Conservation (phyloP, 2,113 vertebrate genomes). For the Gorsachius goisagi region DNA sequence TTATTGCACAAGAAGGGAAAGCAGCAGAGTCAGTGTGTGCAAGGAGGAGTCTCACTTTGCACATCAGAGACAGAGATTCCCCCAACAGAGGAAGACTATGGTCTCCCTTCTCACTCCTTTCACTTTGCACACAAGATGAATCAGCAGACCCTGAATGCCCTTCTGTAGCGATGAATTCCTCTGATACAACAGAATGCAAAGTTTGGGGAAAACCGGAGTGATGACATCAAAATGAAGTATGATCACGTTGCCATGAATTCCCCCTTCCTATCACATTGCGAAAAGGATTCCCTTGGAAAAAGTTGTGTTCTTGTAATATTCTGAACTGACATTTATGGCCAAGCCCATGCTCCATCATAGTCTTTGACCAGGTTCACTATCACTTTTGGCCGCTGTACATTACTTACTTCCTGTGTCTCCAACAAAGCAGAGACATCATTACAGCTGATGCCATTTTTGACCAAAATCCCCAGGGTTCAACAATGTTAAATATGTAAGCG, state of each 20-base stretch:
- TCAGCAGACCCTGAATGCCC: neutral
- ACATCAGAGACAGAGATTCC: neutral
- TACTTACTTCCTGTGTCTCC: neutral
- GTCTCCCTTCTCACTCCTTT: neutral
- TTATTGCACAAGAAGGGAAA: neutral
- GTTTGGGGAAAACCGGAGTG: neutral
- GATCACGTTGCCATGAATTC: neutral
- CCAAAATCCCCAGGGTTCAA: neutral
- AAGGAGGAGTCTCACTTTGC: neutral
- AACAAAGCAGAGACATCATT: neutral
- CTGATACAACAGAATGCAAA: neutral
- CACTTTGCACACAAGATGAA: neutral
- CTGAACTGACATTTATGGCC: neutral
- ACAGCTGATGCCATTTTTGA: neutral
- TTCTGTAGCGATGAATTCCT: neutral
- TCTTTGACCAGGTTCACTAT: neutral
- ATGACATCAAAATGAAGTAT: neutral
- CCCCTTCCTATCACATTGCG: neutral
- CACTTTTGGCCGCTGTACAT: neutral
- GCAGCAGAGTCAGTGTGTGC: neutral
- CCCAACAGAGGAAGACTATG: accelerated
- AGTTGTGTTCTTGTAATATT: neutral
- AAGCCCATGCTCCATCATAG: accelerated
- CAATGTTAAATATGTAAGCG: neutral
- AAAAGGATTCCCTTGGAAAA: neutral